Percentiles rank a stretch among this genome's conserved stretches.
Evolutionary conservation across 2,797 vertebrate species (phyloP).

Genomic region (Cygnus olor): DNA sequence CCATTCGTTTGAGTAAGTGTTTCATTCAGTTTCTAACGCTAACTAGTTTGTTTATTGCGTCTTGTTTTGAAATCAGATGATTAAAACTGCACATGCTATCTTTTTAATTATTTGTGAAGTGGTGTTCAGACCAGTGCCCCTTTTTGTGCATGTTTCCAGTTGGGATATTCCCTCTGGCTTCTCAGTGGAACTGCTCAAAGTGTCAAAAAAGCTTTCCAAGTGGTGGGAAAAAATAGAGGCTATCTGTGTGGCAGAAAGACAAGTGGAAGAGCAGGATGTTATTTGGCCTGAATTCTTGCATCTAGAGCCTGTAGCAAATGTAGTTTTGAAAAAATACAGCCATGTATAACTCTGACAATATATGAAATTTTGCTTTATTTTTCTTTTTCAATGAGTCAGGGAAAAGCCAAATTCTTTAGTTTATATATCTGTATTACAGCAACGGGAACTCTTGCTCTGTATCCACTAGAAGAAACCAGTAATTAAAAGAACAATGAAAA

Average conservation of each 20-base stretch:
- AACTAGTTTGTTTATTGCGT: background rate
- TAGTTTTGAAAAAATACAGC: background rate
- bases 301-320: background rate
- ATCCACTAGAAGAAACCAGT: background rate
- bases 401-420: background rate
- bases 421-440: background rate
- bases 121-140: background rate
- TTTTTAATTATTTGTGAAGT: background rate
- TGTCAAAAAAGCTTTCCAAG: slow-evolving; percentile 18
- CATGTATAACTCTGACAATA: background rate
- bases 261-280: background rate
- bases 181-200: background rate
- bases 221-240: background rate
- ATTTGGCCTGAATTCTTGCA: background rate
- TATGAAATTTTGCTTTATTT: background rate
- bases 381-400: background rate
- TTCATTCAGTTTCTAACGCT: background rate
- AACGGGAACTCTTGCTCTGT: background rate
- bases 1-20: background rate
- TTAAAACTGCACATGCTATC: background rate
- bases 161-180: slow-evolving; percentile 5
- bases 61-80: background rate
- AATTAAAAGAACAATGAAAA: background rate
- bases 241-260: background rate
- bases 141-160: background rate